A percentile compares a stretch with the other conserved stretches of the same genome.
Evolutionary conservation across 2,888 invertebrate genomes (phyloP).

Genomic region (Anthophora plumipes): DNA sequence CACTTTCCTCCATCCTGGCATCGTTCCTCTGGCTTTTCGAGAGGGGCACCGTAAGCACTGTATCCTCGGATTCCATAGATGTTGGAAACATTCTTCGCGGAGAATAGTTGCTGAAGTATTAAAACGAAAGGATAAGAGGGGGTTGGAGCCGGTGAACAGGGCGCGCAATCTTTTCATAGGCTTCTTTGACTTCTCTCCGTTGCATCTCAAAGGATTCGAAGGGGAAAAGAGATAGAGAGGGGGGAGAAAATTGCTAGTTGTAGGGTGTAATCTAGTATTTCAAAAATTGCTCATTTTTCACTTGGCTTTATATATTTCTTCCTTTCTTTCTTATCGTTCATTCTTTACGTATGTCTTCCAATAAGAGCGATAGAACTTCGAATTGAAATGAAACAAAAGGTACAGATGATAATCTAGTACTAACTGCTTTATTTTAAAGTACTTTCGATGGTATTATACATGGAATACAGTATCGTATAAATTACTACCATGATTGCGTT

Average conservation of each 20-base stretch:
- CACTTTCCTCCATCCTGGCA: constrained; percentile 21
- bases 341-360: neutral
- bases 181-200: constrained; percentile 53
- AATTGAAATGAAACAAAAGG: too few relatives aligned
- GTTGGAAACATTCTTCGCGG: constrained; percentile 54
- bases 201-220: constrained; percentile 60
- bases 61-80: constrained; percentile 53
- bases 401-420: too few relatives aligned
- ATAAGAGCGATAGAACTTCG: too few relatives aligned
- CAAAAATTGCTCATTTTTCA: constrained; percentile 58
- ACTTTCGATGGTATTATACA: too few relatives aligned
- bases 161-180: constrained; percentile 52
- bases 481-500: too few relatives aligned
- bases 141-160: constrained; percentile 6
- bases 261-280: constrained; percentile 47
- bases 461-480: too few relatives aligned
- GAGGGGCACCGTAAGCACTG: constrained; percentile 16
- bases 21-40: constrained; percentile 10
- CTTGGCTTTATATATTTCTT: constrained; percentile 32
- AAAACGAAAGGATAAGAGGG: constrained; percentile 39
- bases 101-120: constrained; percentile 59
- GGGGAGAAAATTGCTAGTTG: neutral
- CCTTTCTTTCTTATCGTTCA: neutral
- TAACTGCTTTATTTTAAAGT: too few relatives aligned
- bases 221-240: too few relatives aligned